Evolutionary conservation across 1,140 invertebrate species (phyloP), one percentile per base, ranked within the genome.

Genomic region (Drosophila ohnishii): DNA sequence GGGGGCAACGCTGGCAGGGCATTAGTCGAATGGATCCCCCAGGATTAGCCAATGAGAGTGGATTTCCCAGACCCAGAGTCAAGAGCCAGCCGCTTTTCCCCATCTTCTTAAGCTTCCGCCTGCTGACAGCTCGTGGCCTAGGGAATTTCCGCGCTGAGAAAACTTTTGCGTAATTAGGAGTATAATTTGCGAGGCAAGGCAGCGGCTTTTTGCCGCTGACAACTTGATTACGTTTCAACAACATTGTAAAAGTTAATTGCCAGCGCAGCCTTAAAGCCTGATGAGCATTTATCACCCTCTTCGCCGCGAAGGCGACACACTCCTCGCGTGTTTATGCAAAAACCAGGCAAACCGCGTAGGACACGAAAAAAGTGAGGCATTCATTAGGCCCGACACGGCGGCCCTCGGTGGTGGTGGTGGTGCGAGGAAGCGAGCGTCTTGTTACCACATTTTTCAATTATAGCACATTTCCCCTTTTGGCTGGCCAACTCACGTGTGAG

Each of bases 381-480:
- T 90, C 88, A 88, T 90, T 90, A 90, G 80, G 80, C 58, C 78
- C 76, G 83, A 81, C 79, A 79, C 80, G 76, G 65, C 60, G 13
- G 39, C 32, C 44, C 25, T 8, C 5, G 45, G 13, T 28, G 25
- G 25, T 1, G 5, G 22, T 14, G 37, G 28, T 10, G 37, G 32
- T 32, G 30, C 62, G 61, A 35, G 40, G 28, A 50, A 67, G 37
- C 53, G 62, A 87, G 83, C 73, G 81, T 77, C 78, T 90, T 90
- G 88, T 90, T 90, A 90, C 88, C 88, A 90, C 88, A 90, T 90
- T 90, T 90, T 85, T 82, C 88, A 90, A 90, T 90, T 90, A 90
- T 88, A 84, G 70, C 76, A 87, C 87, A 83, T 86, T 90, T 90
- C 82, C 79, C 51, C 51, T n/a, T 34, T 25, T 75, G 65, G 72